phyloP scores from a whole-genome alignment of 2,797 vertebrate genomes.

The Dendrocincla fuliginosa region DNA sequence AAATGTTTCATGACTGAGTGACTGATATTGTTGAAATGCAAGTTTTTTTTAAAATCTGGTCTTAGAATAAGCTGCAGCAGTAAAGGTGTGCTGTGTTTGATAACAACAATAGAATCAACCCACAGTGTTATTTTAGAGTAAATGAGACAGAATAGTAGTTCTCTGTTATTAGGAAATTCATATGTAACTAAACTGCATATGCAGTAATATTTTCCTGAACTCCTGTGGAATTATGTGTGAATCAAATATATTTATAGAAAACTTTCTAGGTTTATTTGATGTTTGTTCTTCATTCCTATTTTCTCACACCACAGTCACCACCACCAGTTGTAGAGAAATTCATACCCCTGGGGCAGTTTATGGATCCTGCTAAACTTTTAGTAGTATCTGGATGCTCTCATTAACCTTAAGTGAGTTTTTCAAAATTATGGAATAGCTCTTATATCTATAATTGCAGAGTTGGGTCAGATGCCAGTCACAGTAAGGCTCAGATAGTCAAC shows the following conservation, averaged over 20 bases:
- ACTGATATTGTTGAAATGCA: neutral
- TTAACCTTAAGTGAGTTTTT: neutral
- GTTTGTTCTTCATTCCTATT: neutral
- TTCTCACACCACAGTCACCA: neutral
- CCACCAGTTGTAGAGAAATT: neutral
- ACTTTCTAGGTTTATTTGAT: neutral
- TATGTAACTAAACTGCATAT: neutral
- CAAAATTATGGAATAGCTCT: neutral
- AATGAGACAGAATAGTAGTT: neutral
- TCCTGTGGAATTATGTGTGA: neutral
- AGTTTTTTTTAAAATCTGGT: neutral
- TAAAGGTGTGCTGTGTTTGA: neutral
- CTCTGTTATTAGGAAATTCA: neutral
- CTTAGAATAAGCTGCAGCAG: neutral
- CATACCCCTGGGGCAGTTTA: neutral
- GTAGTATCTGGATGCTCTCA: neutral
- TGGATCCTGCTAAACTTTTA: neutral
- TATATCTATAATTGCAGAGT: neutral
- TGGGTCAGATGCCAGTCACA: neutral
- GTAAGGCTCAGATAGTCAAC: neutral
- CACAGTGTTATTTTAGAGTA: neutral
- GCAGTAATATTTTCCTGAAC: neutral
- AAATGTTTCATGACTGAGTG: neutral
- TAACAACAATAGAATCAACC: neutral
- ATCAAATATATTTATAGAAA: neutral